Base-by-base conservation (phyloP, 64 coral and sea anemone genomes). In the Pocillopora damicornis region DNA sequence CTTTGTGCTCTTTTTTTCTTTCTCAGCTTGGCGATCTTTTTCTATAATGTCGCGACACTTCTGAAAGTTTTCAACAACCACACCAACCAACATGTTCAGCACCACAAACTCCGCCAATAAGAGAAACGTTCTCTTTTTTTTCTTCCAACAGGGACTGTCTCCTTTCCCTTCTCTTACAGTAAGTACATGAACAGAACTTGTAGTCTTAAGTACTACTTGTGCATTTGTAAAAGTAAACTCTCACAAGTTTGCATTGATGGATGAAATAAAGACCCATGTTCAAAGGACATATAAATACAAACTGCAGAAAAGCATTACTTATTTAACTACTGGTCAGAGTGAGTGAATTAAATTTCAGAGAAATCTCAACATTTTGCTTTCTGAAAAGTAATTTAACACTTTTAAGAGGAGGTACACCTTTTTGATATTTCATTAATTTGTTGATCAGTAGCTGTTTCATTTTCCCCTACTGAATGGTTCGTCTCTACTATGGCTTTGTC, bases 1-100 rank as follows among this genome's bases (percentile, higher is more conserved):
- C 5, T 26, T 67, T 35, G 57, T 68, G 30, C 84, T 82, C 15
- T 81, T 17, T 15, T 86, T 75, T 42, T 86, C 58, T 75, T 95
- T 91, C n/a, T 99, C 87, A 13, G 59, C 86, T 16, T 76, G 81
- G 59, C 89, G 88, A 72, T 95, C 97, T 76, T 89, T 95, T 79
- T 90, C 93, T 11, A 99, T 82, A 59, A 93, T 18, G 69, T 90
- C 88, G 72, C 93, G 93, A 77, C 97, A 99, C 82, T 99, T 99
- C 59, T 99, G 88, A 74, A 99, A 99, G 75, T 99, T 99, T 57
- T 99, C 97, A 0, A 99, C 97, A 17, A 99, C 97, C 3, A 99
- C 90, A 78, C 97, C 97, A 78, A 99, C 97, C 74, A 99, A 74
- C 97, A 99, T 99, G 75, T 99, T 99, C 14, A 99, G 93, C 18